These are phyloP conservation scores for Bradynema listronoti DNA, from an alignment of 1,140 invertebrate genomes.

Conservation along the genomic window DNA sequence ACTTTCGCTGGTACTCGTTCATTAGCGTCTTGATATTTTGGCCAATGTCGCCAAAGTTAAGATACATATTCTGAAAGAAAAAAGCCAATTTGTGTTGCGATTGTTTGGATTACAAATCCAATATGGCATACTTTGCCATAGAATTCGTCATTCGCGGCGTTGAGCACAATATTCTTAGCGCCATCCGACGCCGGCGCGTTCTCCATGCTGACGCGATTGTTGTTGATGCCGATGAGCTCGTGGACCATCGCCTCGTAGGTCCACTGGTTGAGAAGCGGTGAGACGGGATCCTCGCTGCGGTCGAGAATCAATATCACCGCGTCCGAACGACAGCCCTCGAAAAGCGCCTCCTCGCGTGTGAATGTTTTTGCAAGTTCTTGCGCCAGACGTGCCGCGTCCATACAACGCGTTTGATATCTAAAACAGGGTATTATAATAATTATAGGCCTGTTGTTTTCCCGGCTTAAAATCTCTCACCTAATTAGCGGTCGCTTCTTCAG, in stretches of 20 bases:
- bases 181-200: conserved; percentile 71
- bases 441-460: neutral
- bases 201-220: conserved; percentile 81
- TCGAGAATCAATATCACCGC: conserved; percentile 41
- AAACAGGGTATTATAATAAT: conserved; percentile 8
- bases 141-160: conserved; percentile 92
- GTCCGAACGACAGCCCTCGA: conserved; percentile 44
- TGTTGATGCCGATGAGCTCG: conserved; percentile 84
- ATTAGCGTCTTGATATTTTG: conserved; percentile 91
- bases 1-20: conserved; percentile 93
- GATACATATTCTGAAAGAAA: conserved; percentile 74
- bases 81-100: conserved; percentile 6
- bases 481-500: conserved; percentile 83
- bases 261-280: conserved; percentile 96
- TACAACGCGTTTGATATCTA: conserved; percentile 76
- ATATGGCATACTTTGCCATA: conserved; percentile 71
- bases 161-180: conserved; percentile 76
- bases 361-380: conserved; percentile 66
- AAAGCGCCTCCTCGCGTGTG: conserved; percentile 55
- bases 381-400: conserved; percentile 75
- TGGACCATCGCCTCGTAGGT: conserved; percentile 99
- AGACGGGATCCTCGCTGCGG: conserved; percentile 72
- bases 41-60: conserved; percentile 96
- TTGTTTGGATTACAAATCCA: neutral
- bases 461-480: conserved; percentile 26